Base-by-base conservation (phyloP, 2,888 invertebrate genomes). In the Micropterix aruncella region DNA sequence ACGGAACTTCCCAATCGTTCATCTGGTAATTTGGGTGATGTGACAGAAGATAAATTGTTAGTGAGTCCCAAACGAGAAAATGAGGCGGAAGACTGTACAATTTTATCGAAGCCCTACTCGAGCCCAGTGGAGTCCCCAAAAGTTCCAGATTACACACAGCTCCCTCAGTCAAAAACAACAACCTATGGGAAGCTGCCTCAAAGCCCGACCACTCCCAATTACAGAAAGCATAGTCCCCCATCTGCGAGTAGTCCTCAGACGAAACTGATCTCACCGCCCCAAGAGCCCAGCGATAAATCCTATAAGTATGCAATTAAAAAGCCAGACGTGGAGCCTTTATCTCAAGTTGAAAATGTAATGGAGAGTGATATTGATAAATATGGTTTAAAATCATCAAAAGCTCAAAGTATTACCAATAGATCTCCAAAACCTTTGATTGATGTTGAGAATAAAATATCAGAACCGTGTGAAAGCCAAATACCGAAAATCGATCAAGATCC, bases 401-500 rank as follows among this genome's bases (percentile, higher is more conserved):
- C 12, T 7, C 27, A 27, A 12, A 27, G 27, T 27, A 7, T 27
- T 12, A 7, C 5, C 12, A 27, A 27, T 27, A 27, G 27, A 53
- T 71, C 71, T 38, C 71, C 71, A 2, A 67, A 65, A 50, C 69
- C 70, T 3, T 70, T 70, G 5, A 64, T 68, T 65, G 70, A 70
- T 52, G 15, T 43, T 16, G 50, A 50, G 37, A 40, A 45, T 38
- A 48, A 49, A 39, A 38, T 47, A 19, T n/a, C 47, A 1, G 49
- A 50, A 39, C 44, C 49, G 14, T 48, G 46, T 37, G 50, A 48
- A 39, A 44, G 46, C 15, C 44, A 45, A 43, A 47, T 44, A 14
- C 44, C 44, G 9, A 48, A 47, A 41, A 37, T 43, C 18, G 40
- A 46, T 18, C 12, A 37, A 19, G 48, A 49, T 15, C 3, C 44